These are phyloP conservation scores for Pachymerium ferrugineum DNA, from an alignment of 2,888 invertebrate genomes.

Conservation along the genomic window DNA sequence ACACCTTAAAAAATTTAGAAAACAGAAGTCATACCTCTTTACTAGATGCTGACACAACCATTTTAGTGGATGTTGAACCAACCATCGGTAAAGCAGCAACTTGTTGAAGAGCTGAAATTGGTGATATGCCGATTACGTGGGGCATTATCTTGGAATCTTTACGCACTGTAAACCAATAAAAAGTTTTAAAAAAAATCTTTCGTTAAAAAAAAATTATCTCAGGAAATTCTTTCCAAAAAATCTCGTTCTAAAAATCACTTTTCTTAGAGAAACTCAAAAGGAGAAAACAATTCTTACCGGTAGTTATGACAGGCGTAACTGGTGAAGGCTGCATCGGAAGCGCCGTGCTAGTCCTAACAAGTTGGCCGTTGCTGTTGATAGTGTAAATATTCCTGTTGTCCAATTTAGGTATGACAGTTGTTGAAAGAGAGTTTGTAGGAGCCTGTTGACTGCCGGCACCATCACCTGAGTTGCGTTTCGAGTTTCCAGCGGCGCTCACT, in stretches of 20 bases:
- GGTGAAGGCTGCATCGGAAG: neutral
- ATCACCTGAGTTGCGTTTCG: neutral
- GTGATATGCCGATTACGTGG: conserved; percentile 24
- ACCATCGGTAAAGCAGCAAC: conserved; percentile 15
- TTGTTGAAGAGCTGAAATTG: conserved; percentile 4
- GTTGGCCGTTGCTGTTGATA: conserved; percentile 19
- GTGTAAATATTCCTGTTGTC: conserved; percentile 4
- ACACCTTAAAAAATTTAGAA: too few relatives aligned
- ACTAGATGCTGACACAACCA: neutral
- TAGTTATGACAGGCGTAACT: neutral
- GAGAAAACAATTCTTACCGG: neutral
- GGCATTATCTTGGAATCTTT: conserved; percentile 20
- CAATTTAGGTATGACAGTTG: neutral
- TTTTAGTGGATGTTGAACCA: neutral
- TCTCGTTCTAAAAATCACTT: too few relatives aligned
- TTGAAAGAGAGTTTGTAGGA: too few relatives aligned
- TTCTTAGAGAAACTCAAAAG: too few relatives aligned
- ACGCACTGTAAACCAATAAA: neutral
- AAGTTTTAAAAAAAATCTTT: neutral
- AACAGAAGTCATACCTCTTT: neutral
- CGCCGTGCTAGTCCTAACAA: neutral
- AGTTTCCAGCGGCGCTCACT: neutral
- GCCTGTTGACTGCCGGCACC: too few relatives aligned
- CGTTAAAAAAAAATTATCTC: too few relatives aligned
- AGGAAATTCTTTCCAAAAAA: too few relatives aligned